Evolutionary conservation across 2,888 invertebrate species (phyloP).

Genomic region (Mythimna pallens): DNA sequence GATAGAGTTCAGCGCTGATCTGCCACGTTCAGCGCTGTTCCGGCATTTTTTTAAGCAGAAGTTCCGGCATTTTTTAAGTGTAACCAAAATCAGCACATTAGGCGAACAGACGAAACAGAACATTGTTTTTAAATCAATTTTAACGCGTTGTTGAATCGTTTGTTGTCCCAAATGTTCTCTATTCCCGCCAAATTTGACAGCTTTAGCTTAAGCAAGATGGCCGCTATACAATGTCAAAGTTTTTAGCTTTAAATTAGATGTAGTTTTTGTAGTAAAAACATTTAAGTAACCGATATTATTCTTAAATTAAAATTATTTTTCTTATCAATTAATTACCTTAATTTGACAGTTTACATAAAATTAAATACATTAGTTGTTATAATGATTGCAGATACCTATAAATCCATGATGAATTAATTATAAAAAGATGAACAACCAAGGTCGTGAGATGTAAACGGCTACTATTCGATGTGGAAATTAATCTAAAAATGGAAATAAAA

Average conservation of each 20-base stretch:
- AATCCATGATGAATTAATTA: not conserved
- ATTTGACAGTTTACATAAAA: not conserved
- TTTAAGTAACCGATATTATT: not conserved
- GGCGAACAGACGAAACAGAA: not conserved
- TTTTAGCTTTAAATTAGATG: not conserved
- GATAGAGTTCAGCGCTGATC: too few species aligned
- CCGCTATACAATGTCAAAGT: not conserved
- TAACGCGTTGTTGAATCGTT: not conserved
- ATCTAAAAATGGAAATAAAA: too few species aligned
- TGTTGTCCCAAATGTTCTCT: not conserved
- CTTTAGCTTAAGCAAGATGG: not conserved
- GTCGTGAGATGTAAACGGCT: not conserved
- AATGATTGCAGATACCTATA: not conserved
- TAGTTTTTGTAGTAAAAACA: not conserved
- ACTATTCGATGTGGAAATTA: not conserved
- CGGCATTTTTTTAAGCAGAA: too few species aligned
- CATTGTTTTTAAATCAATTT: not conserved
- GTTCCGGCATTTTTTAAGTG: too few species aligned
- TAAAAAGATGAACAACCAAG: not conserved
- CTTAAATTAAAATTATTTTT: not conserved
- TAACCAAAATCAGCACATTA: too few species aligned
- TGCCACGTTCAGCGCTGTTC: too few species aligned
- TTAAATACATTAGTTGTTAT: slow-evolving; percentile 1
- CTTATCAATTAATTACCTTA: not conserved
- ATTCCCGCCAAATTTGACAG: not conserved